Percentiles rank a stretch among this genome's conserved stretches.
Evolutionary conservation across 1,140 invertebrate species (phyloP).

Genomic region (Achatina immaculata): DNA sequence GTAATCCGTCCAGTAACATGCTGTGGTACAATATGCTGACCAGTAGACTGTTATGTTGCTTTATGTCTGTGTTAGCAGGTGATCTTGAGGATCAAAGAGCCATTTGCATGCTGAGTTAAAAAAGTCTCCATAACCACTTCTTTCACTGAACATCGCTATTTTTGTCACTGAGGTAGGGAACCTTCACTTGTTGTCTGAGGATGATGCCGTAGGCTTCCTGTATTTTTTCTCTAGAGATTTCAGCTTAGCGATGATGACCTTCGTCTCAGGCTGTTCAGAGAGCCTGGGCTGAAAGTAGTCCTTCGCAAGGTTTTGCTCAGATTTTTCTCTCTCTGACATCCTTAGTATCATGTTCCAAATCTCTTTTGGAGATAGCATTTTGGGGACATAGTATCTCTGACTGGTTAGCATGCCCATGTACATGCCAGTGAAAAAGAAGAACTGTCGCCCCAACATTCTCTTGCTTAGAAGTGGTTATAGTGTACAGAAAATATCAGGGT

Average conservation of each 20-base stretch:
- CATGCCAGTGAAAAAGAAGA: constrained; percentile 9
- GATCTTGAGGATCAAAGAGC: too few relatives aligned
- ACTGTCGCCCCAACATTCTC: constrained; percentile 4
- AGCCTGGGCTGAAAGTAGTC: not conserved
- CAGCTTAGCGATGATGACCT: not conserved
- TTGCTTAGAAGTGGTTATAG: not conserved
- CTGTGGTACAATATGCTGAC: too few relatives aligned
- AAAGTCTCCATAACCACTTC: too few relatives aligned
- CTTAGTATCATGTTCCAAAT: too few relatives aligned
- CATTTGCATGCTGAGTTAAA: too few relatives aligned
- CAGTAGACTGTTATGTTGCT: too few relatives aligned
- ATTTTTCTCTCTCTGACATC: not conserved
- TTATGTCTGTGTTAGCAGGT: too few relatives aligned
- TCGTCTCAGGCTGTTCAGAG: not conserved
- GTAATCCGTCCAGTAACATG: too few relatives aligned
- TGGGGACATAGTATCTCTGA: constrained; percentile 2
- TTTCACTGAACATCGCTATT: too few relatives aligned
- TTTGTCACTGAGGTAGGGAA: too few relatives aligned
- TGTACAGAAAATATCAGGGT: too few relatives aligned
- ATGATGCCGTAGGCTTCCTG: not conserved
- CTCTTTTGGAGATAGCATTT: not conserved
- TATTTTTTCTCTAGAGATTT: not conserved
- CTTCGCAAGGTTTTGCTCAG: not conserved
- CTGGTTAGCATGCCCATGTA: constrained; percentile 2
- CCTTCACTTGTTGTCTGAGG: too few relatives aligned